These are phyloP conservation scores for Clarias platycephalus DNA, from an alignment of 2,797 vertebrate species.

Conservation along the genomic window DNA sequence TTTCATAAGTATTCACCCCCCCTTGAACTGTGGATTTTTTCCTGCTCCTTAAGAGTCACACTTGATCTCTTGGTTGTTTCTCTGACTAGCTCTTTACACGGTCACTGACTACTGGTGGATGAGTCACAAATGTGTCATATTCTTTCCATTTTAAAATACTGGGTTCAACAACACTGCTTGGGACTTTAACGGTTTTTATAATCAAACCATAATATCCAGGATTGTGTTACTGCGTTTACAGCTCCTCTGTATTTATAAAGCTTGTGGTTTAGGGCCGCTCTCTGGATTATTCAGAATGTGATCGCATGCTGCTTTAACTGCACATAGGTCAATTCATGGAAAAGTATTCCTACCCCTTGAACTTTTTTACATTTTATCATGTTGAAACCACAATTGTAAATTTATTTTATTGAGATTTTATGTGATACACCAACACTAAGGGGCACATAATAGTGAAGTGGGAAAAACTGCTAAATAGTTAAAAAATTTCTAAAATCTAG, in stretches of 20 bases:
- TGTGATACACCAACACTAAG: no score
- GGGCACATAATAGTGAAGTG: no score
- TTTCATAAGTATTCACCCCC: neutral
- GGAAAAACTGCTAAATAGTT: no score
- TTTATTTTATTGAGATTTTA: no score
- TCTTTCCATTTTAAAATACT: neutral
- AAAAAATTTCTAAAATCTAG: no score
- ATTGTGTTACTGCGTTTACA: neutral
- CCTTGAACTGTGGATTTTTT: neutral
- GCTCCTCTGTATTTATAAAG: neutral
- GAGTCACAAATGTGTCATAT: neutral
- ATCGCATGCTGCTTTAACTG: neutral
- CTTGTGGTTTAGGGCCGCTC: neutral
- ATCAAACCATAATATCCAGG: neutral
- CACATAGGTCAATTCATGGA: neutral
- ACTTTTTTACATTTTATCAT: no score
- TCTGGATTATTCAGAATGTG: neutral
- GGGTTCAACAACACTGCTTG: neutral
- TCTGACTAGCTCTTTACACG: neutral
- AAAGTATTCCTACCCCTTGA: no score
- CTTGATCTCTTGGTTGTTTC: neutral
- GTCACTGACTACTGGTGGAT: neutral
- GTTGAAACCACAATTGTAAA: no score
- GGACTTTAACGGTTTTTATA: neutral
- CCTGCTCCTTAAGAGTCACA: neutral